Evolutionary conservation across 2,888 invertebrate species (phyloP).

Genomic region (Nyleta sp.): DNA sequence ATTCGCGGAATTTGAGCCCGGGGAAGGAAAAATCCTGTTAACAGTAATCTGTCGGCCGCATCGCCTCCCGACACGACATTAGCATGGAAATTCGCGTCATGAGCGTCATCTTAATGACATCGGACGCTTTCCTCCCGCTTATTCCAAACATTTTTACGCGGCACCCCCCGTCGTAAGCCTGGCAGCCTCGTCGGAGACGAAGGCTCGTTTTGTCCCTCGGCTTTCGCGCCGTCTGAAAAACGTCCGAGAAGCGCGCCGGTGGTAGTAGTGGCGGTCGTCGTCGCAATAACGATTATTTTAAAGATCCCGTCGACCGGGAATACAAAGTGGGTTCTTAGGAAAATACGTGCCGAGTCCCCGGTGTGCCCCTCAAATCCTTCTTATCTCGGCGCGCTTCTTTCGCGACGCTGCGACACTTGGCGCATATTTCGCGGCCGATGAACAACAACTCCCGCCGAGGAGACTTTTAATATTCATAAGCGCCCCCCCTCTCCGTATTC

Average conservation of each 20-base stretch:
- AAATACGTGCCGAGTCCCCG: conserved; percentile 70
- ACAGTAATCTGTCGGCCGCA: conserved; percentile 32
- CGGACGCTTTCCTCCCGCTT: conserved; percentile 23
- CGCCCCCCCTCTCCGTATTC: too few relatives aligned
- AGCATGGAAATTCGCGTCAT: conserved; percentile 42
- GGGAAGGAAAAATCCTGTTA: conserved; percentile 22
- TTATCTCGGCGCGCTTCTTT: conserved; percentile 17
- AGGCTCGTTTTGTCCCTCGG: conserved; percentile 20
- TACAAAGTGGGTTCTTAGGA: conserved; percentile 79
- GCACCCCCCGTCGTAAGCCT: conserved; percentile 2
- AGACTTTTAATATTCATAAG: conserved; percentile 31
- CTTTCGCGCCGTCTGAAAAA: conserved; percentile 9
- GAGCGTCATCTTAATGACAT: conserved; percentile 47
- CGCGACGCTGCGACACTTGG: conserved; percentile 18
- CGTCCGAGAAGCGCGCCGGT: background rate
- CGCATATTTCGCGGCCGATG: conserved; percentile 19
- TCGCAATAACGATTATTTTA: conserved; percentile 77
- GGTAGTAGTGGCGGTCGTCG: conserved; percentile 32
- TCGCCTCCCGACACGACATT: conserved; percentile 30
- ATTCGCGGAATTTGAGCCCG: background rate
- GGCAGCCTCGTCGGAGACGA: conserved; percentile 20
- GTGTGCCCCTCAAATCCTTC: conserved; percentile 34
- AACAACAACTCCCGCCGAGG: conserved; percentile 1
- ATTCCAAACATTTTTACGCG: conserved; percentile 38
- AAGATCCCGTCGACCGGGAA: conserved; percentile 75